Conservation (phyloP, 2,113 vertebrate genomes). For the Cariama cristata region DNA sequence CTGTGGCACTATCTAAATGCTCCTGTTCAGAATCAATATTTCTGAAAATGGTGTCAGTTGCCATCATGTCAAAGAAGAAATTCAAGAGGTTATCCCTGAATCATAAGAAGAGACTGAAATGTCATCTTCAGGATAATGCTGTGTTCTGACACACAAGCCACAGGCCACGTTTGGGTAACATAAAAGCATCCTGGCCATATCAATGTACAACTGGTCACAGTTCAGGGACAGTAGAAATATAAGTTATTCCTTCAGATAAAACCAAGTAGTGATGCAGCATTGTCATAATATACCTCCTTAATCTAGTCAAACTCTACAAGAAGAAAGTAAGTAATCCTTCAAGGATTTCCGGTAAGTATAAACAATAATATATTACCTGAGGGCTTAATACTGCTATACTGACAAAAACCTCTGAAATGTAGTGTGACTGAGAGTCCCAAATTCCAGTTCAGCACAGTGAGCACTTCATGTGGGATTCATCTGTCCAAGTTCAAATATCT, state of each 20-base stretch:
- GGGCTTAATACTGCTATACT: background rate
- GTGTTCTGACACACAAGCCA: background rate
- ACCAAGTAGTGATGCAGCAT: background rate
- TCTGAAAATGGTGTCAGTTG: background rate
- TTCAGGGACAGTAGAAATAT: background rate
- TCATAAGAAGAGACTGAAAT: background rate
- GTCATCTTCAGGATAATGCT: background rate
- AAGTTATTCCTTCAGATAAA: constrained; percentile 1
- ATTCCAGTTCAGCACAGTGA: background rate
- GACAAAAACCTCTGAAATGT: background rate
- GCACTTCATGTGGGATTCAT: background rate
- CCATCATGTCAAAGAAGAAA: background rate
- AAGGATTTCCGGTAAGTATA: constrained; percentile 16
- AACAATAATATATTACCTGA: constrained; percentile 31
- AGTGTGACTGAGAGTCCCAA: background rate
- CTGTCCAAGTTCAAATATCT: background rate
- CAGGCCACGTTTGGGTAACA: background rate
- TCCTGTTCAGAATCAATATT: constrained; percentile 16
- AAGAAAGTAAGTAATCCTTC: constrained; percentile 4
- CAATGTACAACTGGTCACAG: background rate
- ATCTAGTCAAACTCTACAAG: background rate
- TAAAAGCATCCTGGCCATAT: background rate
- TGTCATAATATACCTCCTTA: constrained; percentile 9
- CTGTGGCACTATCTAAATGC: background rate
- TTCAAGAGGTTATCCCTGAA: background rate